Base-by-base conservation (phyloP, 2,888 invertebrate species). In the Melinaea menophilus region DNA sequence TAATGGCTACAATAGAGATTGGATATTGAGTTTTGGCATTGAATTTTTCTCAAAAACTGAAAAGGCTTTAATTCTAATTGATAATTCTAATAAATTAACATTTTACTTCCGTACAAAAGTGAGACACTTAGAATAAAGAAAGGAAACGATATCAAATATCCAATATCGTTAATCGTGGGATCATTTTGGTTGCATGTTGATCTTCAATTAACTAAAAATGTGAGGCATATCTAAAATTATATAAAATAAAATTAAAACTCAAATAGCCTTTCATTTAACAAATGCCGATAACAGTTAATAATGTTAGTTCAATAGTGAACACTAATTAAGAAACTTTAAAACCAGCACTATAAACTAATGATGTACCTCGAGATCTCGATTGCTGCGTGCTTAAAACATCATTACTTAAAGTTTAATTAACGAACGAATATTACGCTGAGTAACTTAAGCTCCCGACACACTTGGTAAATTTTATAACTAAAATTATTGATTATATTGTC, bases 321-420 rank as follows among this genome's bases (percentile, higher is more conserved):
- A 31, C 31, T 31, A 51, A 31, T 51, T 51, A 51, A 31, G 31
- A 31, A 51, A 31, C 7, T 51, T 31, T 51, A 11, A 51, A 31
- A 5, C 22, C 22, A 51, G 51, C 22, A 31, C 4, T 31, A 51
- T 22, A 7, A 31, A 48, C 48, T 47, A 48, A 58, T 58, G 48
- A 58, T 35, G 33, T 58, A 47, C 34, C n/a, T 31, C n/a, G 9
- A 63, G 65, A 64, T 70, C 69, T 70, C 67, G 65, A 70, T 70
- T 67, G 66, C 59, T 65, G 66, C 62, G 65, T 62, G 60, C 62
- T 55, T 46, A 22, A 59, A 63, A 58, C 71, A 66, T 72, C 75
- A 72, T 77, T 78, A 76, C 68, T 71, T 72, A 66, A 74, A 70
- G 70, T 74, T 78, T 73, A 77, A 75, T 78, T 74, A 76, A 73